A percentile compares a stretch with the other conserved stretches of the same genome.
These are phyloP conservation scores for Okapia johnstoni DNA, from an alignment of 2,113 vertebrate species.

Conservation along the genomic window DNA sequence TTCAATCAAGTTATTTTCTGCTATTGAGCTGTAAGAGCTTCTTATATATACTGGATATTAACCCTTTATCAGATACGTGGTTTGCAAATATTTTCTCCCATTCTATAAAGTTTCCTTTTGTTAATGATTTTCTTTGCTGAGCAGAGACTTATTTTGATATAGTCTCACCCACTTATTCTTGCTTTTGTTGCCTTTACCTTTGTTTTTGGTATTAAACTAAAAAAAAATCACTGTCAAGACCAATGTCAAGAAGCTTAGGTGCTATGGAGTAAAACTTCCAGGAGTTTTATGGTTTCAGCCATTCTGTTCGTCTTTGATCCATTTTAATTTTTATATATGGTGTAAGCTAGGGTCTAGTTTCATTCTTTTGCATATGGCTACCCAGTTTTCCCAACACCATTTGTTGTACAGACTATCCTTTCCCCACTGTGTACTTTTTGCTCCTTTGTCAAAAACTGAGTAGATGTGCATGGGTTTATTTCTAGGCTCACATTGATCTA, in stretches of 20 bases:
- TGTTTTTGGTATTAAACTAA: neutral
- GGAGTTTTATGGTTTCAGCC: neutral
- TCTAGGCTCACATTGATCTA: neutral
- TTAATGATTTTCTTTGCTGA: neutral
- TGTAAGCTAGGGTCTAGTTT: neutral
- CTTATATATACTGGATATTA: neutral
- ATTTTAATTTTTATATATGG: neutral
- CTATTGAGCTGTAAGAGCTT: neutral
- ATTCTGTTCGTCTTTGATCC: neutral
- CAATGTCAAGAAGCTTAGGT: neutral
- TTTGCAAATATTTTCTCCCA: neutral
- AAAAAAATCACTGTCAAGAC: neutral
- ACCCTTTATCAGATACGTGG: neutral
- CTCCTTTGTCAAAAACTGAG: neutral
- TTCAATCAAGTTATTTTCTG: neutral
- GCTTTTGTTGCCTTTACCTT: neutral
- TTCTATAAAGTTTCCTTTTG: neutral
- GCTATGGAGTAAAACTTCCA: neutral
- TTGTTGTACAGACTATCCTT: neutral
- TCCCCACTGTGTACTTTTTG: neutral
- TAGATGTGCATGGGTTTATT: neutral
- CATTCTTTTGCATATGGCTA: neutral
- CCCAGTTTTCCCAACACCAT: neutral
- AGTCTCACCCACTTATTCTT: neutral
- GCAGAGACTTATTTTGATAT: neutral